A percentile compares a stretch with the other conserved stretches of the same genome.
phyloP scores from a whole-genome alignment of 2,113 vertebrate genomes.

The Apistogramma diplotaenia region DNA sequence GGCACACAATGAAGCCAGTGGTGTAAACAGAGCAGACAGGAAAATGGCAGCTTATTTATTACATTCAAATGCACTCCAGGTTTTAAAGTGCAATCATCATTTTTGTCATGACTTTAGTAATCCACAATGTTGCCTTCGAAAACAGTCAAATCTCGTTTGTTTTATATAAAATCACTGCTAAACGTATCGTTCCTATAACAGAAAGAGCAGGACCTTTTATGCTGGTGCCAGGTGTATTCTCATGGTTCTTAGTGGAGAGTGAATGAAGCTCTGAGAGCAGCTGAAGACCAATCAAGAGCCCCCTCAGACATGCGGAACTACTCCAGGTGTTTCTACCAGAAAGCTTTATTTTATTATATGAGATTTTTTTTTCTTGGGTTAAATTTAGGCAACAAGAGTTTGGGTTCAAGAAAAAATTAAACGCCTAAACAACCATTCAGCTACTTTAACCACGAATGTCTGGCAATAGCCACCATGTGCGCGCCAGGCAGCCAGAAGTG shows the following conservation, averaged over 20 bases:
- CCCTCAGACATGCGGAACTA: conserved; percentile 24
- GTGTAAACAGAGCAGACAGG: conserved; percentile 19
- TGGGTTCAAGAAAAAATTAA: neutral
- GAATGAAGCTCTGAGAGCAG: conserved; percentile 41
- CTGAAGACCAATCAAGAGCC: conserved; percentile 53
- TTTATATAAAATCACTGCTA: neutral
- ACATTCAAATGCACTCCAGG: neutral
- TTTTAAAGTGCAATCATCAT: neutral
- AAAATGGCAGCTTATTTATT: conserved; percentile 13
- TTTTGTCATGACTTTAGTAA: neutral
- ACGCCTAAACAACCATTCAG: neutral
- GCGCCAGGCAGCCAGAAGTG: conserved; percentile 23
- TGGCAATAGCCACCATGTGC: neutral
- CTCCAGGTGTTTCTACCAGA: neutral
- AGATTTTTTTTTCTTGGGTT: neutral
- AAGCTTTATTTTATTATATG: neutral
- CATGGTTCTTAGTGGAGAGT: conserved; percentile 18
- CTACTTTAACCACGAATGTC: neutral
- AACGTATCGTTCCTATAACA: neutral
- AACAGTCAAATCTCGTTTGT: neutral
- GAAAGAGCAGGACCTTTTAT: neutral
- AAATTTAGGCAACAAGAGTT: neutral
- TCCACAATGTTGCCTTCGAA: neutral
- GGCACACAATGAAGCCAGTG: neutral
- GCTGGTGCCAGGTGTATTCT: conserved; percentile 46